Conservation (phyloP, 2,797 vertebrate genomes). For the Gambelia wislizenii region DNA sequence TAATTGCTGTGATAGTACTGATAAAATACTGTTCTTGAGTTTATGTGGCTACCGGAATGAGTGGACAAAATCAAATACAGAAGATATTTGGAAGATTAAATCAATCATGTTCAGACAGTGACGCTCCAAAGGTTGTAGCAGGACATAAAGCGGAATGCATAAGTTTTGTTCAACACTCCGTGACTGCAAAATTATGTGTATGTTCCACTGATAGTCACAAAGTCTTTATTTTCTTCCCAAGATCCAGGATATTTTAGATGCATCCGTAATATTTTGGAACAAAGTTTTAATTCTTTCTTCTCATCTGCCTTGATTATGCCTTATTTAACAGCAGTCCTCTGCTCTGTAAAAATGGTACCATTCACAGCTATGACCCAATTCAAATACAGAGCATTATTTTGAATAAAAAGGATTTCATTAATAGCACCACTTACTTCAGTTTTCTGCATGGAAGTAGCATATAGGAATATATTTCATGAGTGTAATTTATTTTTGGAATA, state of each 20-base stretch:
- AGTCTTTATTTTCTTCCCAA: background rate
- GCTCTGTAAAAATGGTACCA: background rate
- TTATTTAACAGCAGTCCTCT: background rate
- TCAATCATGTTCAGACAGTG: background rate
- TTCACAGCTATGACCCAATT: background rate
- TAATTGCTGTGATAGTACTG: background rate
- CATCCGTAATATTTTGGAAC: background rate
- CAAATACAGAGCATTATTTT: background rate
- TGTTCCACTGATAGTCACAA: background rate
- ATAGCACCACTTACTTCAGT: background rate
- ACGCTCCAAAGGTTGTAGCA: background rate
- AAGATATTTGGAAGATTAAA: background rate
- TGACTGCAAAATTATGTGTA: background rate
- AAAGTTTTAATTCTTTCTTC: background rate
- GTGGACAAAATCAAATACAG: background rate
- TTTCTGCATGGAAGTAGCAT: background rate
- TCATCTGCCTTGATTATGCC: background rate
- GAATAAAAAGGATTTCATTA: background rate
- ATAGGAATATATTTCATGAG: background rate
- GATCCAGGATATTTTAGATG: background rate
- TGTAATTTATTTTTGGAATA: slow-evolving; percentile 7
- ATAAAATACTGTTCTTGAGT: background rate
- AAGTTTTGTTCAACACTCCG: background rate
- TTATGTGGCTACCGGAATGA: background rate
- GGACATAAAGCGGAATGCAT: background rate